Conservation (phyloP, 2,888 invertebrate genomes). For the Papilio demoleus region DNA sequence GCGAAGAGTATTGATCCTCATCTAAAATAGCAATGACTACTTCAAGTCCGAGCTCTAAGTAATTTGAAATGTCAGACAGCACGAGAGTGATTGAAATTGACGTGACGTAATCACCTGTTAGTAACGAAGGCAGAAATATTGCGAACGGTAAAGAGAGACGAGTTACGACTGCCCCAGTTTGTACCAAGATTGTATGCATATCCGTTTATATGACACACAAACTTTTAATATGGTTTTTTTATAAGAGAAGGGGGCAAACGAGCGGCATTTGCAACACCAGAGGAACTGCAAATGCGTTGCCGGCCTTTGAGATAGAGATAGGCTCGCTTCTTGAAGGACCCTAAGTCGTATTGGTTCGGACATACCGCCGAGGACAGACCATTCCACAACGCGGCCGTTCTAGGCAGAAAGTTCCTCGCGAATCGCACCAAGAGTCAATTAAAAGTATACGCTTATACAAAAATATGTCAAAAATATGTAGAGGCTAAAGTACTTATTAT, state of each 20-base stretch:
- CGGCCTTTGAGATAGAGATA: no score
- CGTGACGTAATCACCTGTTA: conserved; percentile 11
- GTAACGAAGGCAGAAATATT: conserved; percentile 26
- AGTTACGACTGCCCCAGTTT: conserved; percentile 9
- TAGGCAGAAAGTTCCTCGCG: no score
- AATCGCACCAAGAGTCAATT: no score
- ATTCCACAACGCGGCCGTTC: no score
- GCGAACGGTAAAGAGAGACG: conserved; percentile 13
- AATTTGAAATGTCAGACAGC: conserved; percentile 9
- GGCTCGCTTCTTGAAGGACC: no score
- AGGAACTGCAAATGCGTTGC: no score
- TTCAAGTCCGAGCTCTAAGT: neutral
- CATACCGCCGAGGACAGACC: no score
- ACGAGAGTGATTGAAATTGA: conserved; percentile 7
- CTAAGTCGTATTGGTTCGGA: no score
- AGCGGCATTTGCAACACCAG: no score
- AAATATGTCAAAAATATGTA: neutral
- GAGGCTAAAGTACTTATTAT: neutral
- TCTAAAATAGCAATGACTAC: neutral
- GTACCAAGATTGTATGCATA: neutral
- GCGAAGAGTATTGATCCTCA: neutral
- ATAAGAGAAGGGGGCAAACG: no score
- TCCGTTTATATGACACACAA: neutral
- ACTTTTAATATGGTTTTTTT: no score
- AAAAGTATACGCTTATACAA: no score